Evolutionary conservation across 2,797 vertebrate genomes (phyloP), one percentile per base, ranked within the genome.

Genomic region (Scarus forsteni): DNA sequence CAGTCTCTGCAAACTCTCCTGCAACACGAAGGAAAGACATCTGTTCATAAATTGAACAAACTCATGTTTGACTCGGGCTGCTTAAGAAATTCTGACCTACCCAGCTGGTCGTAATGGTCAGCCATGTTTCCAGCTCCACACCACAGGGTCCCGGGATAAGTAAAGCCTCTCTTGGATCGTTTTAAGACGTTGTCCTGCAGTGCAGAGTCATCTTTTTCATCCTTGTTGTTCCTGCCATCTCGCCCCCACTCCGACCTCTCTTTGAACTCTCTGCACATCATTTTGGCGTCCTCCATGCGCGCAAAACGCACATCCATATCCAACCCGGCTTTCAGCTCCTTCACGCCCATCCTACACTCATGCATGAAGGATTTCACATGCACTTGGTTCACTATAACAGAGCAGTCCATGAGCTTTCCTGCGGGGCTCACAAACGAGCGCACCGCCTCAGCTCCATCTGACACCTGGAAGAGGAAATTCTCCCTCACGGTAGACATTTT

Each of bases 51-150:
- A 34, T 56, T 15, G 3, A 38, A 62, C 10, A 38, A 14, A 18
- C 10, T 38, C 13, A 14, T 1, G 11, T 7, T 50, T 8, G 14
- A 10, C 5, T n/a, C 12, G 0, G 14, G 18, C 18, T 35, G 8
- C 10, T 49, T 16, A 3, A 49, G n/a, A n/a, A 57, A 0, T 34
- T 19, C 0, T 4, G 1, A 44, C 92, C 84, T 89, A 96, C 95
- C 96, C 63, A 96, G 77, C 59, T 96, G 92, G 19, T 95, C 82
- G 11, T 93, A 94, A 71, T 82, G 63, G 6, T 95, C 94, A 0
- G 95, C 96, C 81, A 93, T 96, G 92, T 96, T 95, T 1, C 97
- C 97, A 0, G 94, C 95, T 5, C 95, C 95, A 10, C 95, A 97
- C 94, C 94, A 96, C 60, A 96, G 91, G 0, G 95, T 95, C 46